Evolutionary conservation across 2,113 vertebrate genomes (phyloP).

Genomic region (Heterochromis multidens): DNA sequence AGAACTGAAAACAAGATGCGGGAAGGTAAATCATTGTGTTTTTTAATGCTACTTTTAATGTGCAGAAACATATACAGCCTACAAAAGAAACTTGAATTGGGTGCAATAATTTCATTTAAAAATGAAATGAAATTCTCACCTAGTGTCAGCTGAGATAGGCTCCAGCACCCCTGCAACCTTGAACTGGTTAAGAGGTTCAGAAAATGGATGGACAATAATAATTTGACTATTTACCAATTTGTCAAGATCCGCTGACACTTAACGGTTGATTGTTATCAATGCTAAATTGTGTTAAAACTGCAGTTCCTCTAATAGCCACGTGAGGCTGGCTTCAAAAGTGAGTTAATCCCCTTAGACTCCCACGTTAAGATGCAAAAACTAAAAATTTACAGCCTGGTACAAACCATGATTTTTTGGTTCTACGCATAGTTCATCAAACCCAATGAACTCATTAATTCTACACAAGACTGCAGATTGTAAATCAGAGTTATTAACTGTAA

Average conservation of each 20-base stretch:
- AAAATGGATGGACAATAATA: neutral
- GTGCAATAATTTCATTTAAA: neutral
- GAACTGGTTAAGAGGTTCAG: neutral
- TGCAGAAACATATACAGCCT: neutral
- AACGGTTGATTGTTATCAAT: neutral
- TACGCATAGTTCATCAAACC: neutral
- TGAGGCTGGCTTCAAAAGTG: neutral
- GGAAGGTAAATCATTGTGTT: neutral
- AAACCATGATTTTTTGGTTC: neutral
- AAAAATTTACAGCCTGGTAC: neutral
- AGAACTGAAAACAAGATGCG: neutral
- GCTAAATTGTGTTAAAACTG: neutral
- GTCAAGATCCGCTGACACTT: neutral
- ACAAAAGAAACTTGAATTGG: neutral
- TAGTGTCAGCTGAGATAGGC: neutral
- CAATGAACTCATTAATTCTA: too few species aligned
- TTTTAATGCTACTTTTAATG: too few species aligned
- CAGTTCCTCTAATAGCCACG: neutral
- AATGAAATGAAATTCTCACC: neutral
- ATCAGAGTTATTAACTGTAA: neutral
- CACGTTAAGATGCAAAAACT: neutral
- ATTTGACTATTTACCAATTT: neutral
- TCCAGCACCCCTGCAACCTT: too few species aligned
- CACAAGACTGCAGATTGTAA: neutral
- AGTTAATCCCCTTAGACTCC: neutral